Conservation (phyloP, 2,797 vertebrate genomes). For the Macroramphosus scolopax region DNA sequence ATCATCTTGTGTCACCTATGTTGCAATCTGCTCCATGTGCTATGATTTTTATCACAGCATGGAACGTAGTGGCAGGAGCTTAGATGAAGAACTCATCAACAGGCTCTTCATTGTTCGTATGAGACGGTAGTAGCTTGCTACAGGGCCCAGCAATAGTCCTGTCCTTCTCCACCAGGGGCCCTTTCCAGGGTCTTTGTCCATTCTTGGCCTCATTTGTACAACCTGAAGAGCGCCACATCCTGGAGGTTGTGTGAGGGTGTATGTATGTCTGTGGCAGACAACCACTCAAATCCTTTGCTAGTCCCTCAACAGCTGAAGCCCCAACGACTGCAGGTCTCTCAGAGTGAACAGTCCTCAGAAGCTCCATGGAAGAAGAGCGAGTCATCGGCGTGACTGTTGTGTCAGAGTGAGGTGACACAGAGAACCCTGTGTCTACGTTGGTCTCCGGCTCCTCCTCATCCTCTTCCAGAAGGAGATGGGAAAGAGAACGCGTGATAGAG, state of each 20-base stretch:
- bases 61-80: too few species aligned
- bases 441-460: slow-evolving; percentile 76
- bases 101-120: slow-evolving; percentile 16
- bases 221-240: slow-evolving; percentile 18
- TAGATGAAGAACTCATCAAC: slow-evolving; percentile 92
- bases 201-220: slow-evolving; percentile 9
- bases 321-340: slow-evolving; percentile 44
- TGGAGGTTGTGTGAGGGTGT: slow-evolving; percentile 3
- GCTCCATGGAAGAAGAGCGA: slow-evolving; percentile 53
- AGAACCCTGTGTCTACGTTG: slow-evolving; percentile 86
- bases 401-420: slow-evolving; percentile 32
- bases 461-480: slow-evolving; percentile 62
- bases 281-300: slow-evolving; percentile 65
- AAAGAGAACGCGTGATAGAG: slow-evolving; percentile 47
- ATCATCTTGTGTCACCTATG: too few species aligned
- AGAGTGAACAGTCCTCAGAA: slow-evolving; percentile 15
- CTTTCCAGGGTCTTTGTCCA: slow-evolving; percentile 31
- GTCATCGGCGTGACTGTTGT: slow-evolving; percentile 15
- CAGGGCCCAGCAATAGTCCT: slow-evolving; percentile 34
- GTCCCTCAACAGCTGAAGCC: slow-evolving; percentile 49
- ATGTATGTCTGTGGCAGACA: slow-evolving; percentile 39
- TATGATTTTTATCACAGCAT: too few species aligned
- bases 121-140: slow-evolving; percentile 8
- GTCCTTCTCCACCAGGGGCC: slow-evolving; percentile 14
- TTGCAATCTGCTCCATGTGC: too few species aligned